Evolutionary conservation across 2,797 vertebrate genomes (phyloP), one percentile per base, ranked within the genome.

Genomic region (Epinephelus coioides): DNA sequence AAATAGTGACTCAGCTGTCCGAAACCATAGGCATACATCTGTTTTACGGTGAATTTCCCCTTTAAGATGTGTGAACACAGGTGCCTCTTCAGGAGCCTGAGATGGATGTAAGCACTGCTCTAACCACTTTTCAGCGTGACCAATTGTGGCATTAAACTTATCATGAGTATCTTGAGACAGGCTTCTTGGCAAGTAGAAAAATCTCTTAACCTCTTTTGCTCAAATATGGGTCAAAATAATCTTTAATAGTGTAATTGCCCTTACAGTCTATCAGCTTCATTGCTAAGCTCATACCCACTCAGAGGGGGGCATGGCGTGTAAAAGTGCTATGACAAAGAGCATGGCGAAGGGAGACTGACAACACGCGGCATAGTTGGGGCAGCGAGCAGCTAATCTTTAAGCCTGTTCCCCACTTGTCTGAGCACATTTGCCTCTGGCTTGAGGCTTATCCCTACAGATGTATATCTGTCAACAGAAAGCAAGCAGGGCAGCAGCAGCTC

Each of bases 381-480:
- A 85, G 84, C 46, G 15, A 88, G 89, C 78, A 79, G 88, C 91
- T 93, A 91, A 94, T 93, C 93, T 92, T 83, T 90, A 88, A 88
- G 86, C 91, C 83, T 61, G 79, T 88, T 91, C 89, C 90, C 84
- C 82, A 89, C 89, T 93, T 91, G 88, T 94, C 91, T 84, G 84
- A 88, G 88, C 83, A 88, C 87, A 94, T 93, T 91, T 91, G 88
- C 89, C 85, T 90, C 90, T 90, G 83, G 87, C 85, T 89, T 67
- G 72, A 81, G 85, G 86, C 90, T 93, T 91, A 90, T 91, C 89
- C 91, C 72, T 83, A 82, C 89, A 91, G 91, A 92, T 93, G 87
- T 90, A 81, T 90, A 93, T 92, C 92, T 91, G 90, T 93, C 89
- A 88, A 89, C 91, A 88, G 79, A 79, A 88, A 79, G 89, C 82